phyloP scores from a whole-genome alignment of 2,888 invertebrate species.

The Andrena praecox region DNA sequence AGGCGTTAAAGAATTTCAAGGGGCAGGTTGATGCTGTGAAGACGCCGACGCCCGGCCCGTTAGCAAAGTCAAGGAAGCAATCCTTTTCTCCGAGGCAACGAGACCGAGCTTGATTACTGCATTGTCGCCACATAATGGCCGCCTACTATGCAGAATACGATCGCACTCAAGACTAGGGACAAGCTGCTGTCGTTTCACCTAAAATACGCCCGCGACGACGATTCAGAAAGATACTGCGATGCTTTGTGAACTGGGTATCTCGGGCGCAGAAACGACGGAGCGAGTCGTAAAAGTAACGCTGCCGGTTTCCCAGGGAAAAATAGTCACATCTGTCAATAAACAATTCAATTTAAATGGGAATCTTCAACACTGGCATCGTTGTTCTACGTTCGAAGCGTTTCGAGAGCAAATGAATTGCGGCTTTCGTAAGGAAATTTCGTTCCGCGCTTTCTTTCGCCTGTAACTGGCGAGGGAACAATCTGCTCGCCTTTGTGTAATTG shows the following conservation, averaged over 20 bases:
- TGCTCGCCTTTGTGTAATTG: not conserved
- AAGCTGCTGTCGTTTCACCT: slow-evolving; percentile 21
- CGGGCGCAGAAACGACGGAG: slow-evolving; percentile 10
- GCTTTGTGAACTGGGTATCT: not conserved
- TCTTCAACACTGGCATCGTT: not conserved
- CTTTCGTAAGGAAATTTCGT: not conserved
- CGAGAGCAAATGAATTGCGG: not conserved
- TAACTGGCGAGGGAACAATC: not conserved
- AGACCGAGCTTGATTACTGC: slow-evolving; percentile 65
- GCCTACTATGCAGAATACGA: slow-evolving; percentile 37
- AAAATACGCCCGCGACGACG: slow-evolving; percentile 14
- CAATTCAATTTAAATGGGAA: not conserved
- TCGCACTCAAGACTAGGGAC: slow-evolving; percentile 42
- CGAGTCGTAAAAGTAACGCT: slow-evolving; percentile 32
- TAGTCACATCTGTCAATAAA: not conserved
- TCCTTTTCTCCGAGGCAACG: slow-evolving; percentile 55
- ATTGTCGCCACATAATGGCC: slow-evolving; percentile 65
- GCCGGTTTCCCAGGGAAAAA: not conserved
- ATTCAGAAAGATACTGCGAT: slow-evolving; percentile 24
- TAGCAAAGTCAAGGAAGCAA: slow-evolving; percentile 51
- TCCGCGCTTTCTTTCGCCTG: not conserved
- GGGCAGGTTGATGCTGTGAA: slow-evolving; percentile 1
- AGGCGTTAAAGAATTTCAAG: slow-evolving; percentile 31
- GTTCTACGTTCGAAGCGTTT: not conserved
- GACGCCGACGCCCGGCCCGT: slow-evolving; percentile 6